These are phyloP conservation scores for Circaetus gallicus DNA, from an alignment of 2,113 vertebrate genomes.

Conservation along the genomic window DNA sequence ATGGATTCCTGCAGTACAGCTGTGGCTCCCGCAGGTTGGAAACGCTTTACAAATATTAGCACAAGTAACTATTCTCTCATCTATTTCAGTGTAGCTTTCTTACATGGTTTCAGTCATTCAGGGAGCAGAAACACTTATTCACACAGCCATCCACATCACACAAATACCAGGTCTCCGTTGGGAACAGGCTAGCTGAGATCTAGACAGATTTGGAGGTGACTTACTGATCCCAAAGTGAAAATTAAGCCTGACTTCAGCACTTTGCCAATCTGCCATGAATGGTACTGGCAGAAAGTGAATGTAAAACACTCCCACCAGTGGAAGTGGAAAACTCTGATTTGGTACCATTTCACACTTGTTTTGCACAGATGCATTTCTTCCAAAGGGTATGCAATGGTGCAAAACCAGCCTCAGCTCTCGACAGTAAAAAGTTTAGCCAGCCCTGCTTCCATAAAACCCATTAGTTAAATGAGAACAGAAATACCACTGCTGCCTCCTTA, in stretches of 20 bases:
- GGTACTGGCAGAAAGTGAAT: background rate
- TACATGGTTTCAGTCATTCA: background rate
- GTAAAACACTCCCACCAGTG: background rate
- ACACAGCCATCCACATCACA: background rate
- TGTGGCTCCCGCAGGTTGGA: background rate
- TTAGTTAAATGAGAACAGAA: background rate
- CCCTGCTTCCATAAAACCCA: background rate
- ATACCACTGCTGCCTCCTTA: background rate
- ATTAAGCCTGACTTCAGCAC: background rate
- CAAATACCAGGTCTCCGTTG: rapidly evolving
- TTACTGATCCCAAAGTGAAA: background rate
- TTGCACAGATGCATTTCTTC: background rate
- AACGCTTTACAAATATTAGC: background rate
- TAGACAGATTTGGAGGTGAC: background rate
- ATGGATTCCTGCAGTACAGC: background rate
- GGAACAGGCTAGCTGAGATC: background rate
- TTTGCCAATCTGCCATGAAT: background rate
- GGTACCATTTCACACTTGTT: background rate
- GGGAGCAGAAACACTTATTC: background rate
- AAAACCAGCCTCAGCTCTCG: background rate
- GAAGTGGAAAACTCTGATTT: background rate
- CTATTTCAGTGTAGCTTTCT: background rate
- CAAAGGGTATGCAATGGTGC: background rate
- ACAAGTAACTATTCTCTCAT: background rate
- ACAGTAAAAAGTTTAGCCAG: background rate